Evolutionary conservation across 1,140 invertebrate genomes (phyloP), one percentile per base, ranked within the genome.

Genomic region (Heliconius nattereri): DNA sequence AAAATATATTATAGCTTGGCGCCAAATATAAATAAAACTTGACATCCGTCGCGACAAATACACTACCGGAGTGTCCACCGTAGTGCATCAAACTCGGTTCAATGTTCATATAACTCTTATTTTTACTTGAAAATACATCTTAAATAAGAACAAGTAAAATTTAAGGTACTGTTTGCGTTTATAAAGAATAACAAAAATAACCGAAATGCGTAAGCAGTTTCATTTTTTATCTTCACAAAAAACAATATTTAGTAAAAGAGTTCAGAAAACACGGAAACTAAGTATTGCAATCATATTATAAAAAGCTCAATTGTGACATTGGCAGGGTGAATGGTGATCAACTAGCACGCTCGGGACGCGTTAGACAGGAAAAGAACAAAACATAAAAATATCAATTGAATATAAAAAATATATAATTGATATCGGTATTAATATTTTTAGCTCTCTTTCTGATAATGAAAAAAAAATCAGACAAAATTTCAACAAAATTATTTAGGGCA

Each of bases 11-110:
- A 88, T 90, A 86, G 84, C 86, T 89, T 90, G 92, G 91, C 92
- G 92, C 92, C 92, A 87, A 88, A 86, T 88, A 81, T 90, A 92
- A 94, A 94, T 94, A 92, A 92, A 87, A 73, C 70, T 81, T 81
- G 87, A 85, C 83, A 84, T 73, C 60, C 81, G 83, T 81, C 83
- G 80, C 82, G 85, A 79, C 79, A 78, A 54, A 80, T 73, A 76
- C 78, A 52, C 73, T 75, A 71, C 75, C 75, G 79, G 71, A 23
- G 75, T 52, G 45, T 71, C 37, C 78, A 72, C 32, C n/a, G 66
- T 74, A 72, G 73, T 71, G 71, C 71, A 76, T 76, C 54, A 57
- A 73, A 78, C 52, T 23, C 19, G 32, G 20, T 73, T 45, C 37
- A 66, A 66, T 66, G 60, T 29, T n/a, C 60, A 29, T 26, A 29